Percentiles rank a stretch among this genome's conserved stretches.
Evolutionary conservation across 2,888 invertebrate genomes (phyloP).

Genomic region (Tetragonisca angustula): DNA sequence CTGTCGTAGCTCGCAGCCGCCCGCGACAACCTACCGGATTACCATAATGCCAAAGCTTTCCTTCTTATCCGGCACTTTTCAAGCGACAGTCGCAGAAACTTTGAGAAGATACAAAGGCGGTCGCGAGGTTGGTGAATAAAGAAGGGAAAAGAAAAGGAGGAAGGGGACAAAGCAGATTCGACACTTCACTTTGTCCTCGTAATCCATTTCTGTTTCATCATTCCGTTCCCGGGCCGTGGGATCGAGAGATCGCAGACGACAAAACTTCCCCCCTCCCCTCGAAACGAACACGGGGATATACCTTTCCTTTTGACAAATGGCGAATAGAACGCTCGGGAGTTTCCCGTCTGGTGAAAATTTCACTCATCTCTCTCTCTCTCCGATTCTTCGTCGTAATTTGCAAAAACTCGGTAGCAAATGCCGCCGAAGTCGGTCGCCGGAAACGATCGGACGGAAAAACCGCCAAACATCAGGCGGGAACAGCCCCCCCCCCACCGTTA

Average conservation of each 20-base stretch:
- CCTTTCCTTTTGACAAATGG: conserved; percentile 63
- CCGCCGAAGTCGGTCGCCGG: conserved; percentile 7
- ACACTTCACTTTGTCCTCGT: conserved; percentile 48
- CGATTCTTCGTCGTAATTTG: conserved; percentile 18
- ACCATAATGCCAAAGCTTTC: conserved; percentile 72
- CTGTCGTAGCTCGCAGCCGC: conserved; percentile 29
- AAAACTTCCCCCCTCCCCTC: conserved; percentile 40
- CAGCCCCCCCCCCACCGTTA: background rate
- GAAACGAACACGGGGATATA: background rate
- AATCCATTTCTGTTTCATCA: conserved; percentile 59
- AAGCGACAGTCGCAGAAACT: conserved; percentile 69
- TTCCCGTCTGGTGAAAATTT: too few species aligned
- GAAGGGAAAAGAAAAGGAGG: background rate
- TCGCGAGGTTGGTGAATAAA: conserved; percentile 1
- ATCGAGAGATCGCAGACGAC: conserved; percentile 36
- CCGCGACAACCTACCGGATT: conserved; percentile 65
- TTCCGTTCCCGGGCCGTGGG: conserved; percentile 30
- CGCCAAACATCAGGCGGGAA: background rate
- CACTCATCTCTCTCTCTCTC: background rate
- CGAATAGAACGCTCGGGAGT: conserved; percentile 32
- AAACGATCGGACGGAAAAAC: conserved; percentile 24
- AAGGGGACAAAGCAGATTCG: conserved; percentile 31
- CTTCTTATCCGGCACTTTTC: conserved; percentile 72
- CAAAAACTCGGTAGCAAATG: conserved; percentile 41
- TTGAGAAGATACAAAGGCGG: conserved; percentile 51